These are phyloP conservation scores for Athetis lepigone DNA, from an alignment of 2,888 invertebrate species.

Conservation along the genomic window DNA sequence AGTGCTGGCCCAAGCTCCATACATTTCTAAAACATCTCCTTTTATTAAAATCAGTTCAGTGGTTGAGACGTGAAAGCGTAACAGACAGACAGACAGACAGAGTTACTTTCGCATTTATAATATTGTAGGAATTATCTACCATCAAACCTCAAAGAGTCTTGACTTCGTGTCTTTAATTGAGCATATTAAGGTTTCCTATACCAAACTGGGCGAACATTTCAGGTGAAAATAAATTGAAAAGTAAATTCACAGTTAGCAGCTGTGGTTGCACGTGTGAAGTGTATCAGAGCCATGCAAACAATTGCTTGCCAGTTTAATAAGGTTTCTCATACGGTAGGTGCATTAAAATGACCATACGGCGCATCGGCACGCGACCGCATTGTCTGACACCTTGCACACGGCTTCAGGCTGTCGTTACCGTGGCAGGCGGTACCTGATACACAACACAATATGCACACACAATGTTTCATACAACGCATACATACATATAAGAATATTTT, in stretches of 20 bases:
- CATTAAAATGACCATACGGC: slow-evolving; percentile 76
- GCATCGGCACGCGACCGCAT: slow-evolving; percentile 83
- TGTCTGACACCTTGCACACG: slow-evolving; percentile 63
- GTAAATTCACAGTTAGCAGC: slow-evolving; percentile 54
- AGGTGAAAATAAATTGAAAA: slow-evolving; percentile 20
- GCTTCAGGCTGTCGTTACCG: slow-evolving; percentile 70
- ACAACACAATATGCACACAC: slow-evolving; percentile 45
- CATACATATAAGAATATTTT: not conserved
- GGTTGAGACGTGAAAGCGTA: too few relatives aligned
- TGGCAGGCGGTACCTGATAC: slow-evolving; percentile 61
- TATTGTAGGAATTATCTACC: too few relatives aligned
- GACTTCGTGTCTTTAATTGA: slow-evolving; percentile 14
- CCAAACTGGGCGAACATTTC: slow-evolving; percentile 15
- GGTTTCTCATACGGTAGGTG: slow-evolving; percentile 68
- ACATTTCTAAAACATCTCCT: too few relatives aligned
- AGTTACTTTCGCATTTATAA: too few relatives aligned
- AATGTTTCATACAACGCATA: slow-evolving; percentile 12
- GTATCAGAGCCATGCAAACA: slow-evolving; percentile 58
- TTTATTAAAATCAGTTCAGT: too few relatives aligned
- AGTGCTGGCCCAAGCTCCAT: too few relatives aligned
- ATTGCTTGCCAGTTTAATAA: slow-evolving; percentile 70
- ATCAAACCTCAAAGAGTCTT: too few relatives aligned
- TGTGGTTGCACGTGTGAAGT: slow-evolving; percentile 69
- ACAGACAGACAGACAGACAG: too few relatives aligned
- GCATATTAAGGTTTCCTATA: slow-evolving; percentile 8